These are phyloP conservation scores for Lethenteron camtschaticum DNA, from an alignment of 2,113 vertebrate genomes.

Conservation along the genomic window DNA sequence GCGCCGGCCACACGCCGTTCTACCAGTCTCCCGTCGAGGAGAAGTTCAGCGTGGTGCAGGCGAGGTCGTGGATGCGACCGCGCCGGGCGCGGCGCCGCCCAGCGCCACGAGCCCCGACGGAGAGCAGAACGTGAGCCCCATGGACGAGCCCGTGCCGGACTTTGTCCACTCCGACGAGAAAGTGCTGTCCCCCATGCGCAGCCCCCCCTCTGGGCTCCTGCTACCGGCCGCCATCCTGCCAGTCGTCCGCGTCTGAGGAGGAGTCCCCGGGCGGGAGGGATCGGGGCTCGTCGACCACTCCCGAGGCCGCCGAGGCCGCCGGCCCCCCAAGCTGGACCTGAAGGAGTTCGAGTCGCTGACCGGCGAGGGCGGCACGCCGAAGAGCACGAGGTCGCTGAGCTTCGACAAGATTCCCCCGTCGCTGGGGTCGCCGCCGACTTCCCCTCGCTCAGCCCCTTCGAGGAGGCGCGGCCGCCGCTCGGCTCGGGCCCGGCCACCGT, in stretches of 20 bases:
- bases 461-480: slow-evolving; percentile 35
- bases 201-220: not conserved
- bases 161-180: not conserved
- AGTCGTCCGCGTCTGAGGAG: no score
- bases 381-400: slow-evolving; percentile 5
- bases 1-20: slow-evolving; percentile 62
- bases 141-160: slow-evolving; percentile 5
- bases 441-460: slow-evolving; percentile 44
- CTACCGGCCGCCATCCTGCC: no score
- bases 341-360: no score
- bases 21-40: slow-evolving; percentile 77
- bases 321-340: no score
- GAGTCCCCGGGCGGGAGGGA: no score
- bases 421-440: slow-evolving; percentile 28
- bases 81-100: not conserved
- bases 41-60: not conserved
- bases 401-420: slow-evolving; percentile 20
- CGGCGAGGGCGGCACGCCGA: no score
- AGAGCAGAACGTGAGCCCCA: not conserved
- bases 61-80: not conserved
- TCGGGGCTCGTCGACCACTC: no score
- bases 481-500: slow-evolving; percentile 19
- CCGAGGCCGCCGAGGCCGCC: no score
- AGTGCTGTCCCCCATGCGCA: slow-evolving; percentile 4
- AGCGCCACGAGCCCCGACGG: not conserved